Base-by-base conservation (phyloP, 2,888 invertebrate genomes). In the Trachelus stipa region DNA sequence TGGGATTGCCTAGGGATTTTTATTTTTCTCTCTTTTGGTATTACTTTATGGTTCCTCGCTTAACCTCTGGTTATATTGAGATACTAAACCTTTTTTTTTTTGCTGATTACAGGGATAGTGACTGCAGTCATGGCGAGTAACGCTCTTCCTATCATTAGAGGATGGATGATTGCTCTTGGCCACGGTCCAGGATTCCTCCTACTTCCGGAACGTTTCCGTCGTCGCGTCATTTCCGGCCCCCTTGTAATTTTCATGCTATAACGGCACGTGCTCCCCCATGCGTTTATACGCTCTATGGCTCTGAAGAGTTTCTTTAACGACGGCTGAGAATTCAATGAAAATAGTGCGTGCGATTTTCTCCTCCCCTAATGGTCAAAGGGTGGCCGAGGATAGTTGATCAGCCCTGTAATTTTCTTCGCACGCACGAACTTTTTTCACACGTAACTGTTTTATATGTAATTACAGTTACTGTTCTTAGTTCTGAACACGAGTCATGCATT, bases 241-340 rank as follows among this genome's bases (percentile, higher is more conserved):
- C 81, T 83, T 85, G 85, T 85, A 85, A 85, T 85, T 85, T 85
- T 85, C 83, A 79, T 81, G 69, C 83, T 80, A 82, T 81, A 80
- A 81, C 79, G 74, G 76, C 31, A 34, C 71, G 77, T 33, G 71
- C 56, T 56, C 23, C 23, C 56, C 56, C 56, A 56, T 23, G 56
- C 23, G 56, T 23, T 56, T 23, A 56, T 56, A 56, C 23, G 23
- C 23, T 23, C 56, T 56, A 56, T 56, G 56, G 23, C 23, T 2
- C 56, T 23, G 56, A 23, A 56, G 56, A 56, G 23, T 56, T 56
- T 56, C 56, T 56, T 2, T 56, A 23, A 23, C 56, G 23, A 23
- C 23, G 56, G 23, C 56, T 9, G 56, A 56, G 56, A 56, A 56
- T 56, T 56, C 23, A 56, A 56, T 56, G 56, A 23, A 23, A 56